A percentile compares a stretch with the other conserved stretches of the same genome.
Evolutionary conservation across 2,797 vertebrate genomes (phyloP).

Genomic region (Moxostoma hubbsi): DNA sequence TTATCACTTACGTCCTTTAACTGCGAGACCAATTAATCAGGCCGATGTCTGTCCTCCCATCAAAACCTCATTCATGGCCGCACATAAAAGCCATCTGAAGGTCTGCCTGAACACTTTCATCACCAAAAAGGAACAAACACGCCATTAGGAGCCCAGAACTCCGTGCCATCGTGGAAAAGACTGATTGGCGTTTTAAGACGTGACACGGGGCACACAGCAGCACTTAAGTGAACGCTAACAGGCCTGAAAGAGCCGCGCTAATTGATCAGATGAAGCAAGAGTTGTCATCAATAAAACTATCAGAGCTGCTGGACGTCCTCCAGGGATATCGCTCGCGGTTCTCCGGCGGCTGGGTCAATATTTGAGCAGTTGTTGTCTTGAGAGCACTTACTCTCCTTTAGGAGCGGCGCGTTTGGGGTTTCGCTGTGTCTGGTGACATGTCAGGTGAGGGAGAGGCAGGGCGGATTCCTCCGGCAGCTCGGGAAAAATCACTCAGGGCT

Average conservation of each 20-base stretch:
- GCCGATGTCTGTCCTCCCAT: conserved; percentile 52
- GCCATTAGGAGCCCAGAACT: conserved; percentile 55
- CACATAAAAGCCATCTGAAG: conserved; percentile 52
- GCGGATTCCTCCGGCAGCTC: conserved; percentile 86
- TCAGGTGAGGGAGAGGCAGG: conserved; percentile 79
- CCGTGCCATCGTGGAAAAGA: conserved; percentile 54
- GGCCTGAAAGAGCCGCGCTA: conserved; percentile 27
- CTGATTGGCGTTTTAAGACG: conserved; percentile 57
- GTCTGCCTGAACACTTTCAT: conserved; percentile 55
- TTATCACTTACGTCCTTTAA: conserved; percentile 55
- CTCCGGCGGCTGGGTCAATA: conserved; percentile 76
- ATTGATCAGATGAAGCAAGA: conserved; percentile 76
- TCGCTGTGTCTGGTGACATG: conserved; percentile 75
- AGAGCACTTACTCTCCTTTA: no score
- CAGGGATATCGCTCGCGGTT: conserved; percentile 52
- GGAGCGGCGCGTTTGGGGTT: not conserved
- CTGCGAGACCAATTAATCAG: conserved; percentile 49
- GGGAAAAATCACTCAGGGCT: conserved; percentile 83
- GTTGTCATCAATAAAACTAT: conserved; percentile 82
- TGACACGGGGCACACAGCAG: conserved; percentile 16
- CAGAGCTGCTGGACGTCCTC: conserved; percentile 46
- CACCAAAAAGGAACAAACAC: conserved; percentile 60
- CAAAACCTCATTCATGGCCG: conserved; percentile 44
- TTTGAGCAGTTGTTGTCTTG: conserved; percentile 80
- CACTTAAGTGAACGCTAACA: conserved; percentile 65